Evolutionary conservation across 2,797 vertebrate species (phyloP).

Genomic region (Melopsittacus undulatus): DNA sequence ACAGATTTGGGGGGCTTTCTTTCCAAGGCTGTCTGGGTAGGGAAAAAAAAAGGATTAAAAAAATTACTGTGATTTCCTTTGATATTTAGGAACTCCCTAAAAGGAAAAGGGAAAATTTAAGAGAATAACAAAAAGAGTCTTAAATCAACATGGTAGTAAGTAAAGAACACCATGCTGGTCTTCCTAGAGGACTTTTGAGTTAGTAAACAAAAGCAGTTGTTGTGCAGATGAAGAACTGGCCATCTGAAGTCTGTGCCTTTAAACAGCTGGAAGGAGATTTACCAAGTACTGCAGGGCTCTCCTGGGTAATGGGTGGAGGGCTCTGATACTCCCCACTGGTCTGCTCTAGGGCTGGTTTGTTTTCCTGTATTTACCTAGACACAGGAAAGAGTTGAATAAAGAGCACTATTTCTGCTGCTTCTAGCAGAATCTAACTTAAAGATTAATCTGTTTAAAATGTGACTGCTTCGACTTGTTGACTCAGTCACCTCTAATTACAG

Average conservation of each 20-base stretch:
- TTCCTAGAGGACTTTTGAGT: background rate
- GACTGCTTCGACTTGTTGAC: background rate
- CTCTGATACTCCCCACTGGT: background rate
- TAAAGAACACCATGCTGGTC: background rate
- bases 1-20: fast-evolving
- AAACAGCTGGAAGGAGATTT: background rate
- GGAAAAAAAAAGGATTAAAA: background rate
- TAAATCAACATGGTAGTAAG: background rate
- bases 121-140: background rate
- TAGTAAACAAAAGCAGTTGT: background rate
- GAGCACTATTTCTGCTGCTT: background rate
- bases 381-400: background rate
- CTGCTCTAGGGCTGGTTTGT: background rate
- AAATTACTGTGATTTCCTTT: background rate
- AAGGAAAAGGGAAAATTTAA: background rate
- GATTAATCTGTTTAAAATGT: background rate
- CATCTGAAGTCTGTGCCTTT: background rate
- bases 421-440: background rate
- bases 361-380: background rate
- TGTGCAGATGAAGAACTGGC: background rate
- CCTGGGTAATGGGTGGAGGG: background rate
- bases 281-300: background rate
- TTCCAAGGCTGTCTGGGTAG: fast-evolving
- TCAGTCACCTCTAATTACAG: slow-evolving; percentile 12
- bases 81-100: background rate